Conservation (phyloP, 1,140 invertebrate genomes). For the Lepeophtheirus salmonis region DNA sequence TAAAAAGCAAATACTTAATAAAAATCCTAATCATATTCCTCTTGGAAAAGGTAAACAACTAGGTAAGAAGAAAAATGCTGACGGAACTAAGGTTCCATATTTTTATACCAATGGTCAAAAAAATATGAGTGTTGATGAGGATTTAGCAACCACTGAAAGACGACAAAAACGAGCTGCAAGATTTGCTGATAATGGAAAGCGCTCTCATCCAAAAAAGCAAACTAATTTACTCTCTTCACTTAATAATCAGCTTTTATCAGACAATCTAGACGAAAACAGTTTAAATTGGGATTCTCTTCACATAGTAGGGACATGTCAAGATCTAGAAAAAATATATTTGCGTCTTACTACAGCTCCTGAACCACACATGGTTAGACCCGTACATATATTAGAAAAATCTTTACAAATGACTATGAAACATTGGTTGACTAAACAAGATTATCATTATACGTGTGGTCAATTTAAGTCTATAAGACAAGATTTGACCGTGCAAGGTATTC, state of each 20-base stretch:
- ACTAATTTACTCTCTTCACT: slow-evolving; percentile 5
- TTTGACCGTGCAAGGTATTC: slow-evolving; percentile 87
- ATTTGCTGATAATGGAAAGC: slow-evolving; percentile 35
- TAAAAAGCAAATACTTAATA: slow-evolving; percentile 15
- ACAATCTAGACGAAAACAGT: slow-evolving; percentile 35
- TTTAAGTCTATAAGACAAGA: slow-evolving; percentile 96
- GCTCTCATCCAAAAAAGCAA: not conserved
- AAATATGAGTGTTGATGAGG: slow-evolving; percentile 26
- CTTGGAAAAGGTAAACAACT: slow-evolving; percentile 17
- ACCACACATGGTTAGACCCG: slow-evolving; percentile 68
- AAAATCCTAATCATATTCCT: slow-evolving; percentile 33
- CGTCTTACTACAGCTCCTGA: slow-evolving; percentile 80
- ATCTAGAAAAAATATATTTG: slow-evolving; percentile 85
- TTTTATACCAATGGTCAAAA: slow-evolving; percentile 46
- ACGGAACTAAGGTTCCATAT: slow-evolving; percentile 25
- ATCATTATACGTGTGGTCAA: slow-evolving; percentile 91
- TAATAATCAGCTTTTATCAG: slow-evolving; percentile 25
- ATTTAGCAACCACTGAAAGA: slow-evolving; percentile 27
- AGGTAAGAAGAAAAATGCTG: not conserved
- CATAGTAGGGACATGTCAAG: slow-evolving; percentile 75
- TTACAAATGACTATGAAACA: slow-evolving; percentile 70
- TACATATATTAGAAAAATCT: slow-evolving; percentile 59
- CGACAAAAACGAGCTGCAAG: slow-evolving; percentile 49
- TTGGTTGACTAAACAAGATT: slow-evolving; percentile 75
- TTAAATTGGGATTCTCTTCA: slow-evolving; percentile 63